phyloP scores from a whole-genome alignment of 2,113 vertebrate species.

The Oriolus oriolus region DNA sequence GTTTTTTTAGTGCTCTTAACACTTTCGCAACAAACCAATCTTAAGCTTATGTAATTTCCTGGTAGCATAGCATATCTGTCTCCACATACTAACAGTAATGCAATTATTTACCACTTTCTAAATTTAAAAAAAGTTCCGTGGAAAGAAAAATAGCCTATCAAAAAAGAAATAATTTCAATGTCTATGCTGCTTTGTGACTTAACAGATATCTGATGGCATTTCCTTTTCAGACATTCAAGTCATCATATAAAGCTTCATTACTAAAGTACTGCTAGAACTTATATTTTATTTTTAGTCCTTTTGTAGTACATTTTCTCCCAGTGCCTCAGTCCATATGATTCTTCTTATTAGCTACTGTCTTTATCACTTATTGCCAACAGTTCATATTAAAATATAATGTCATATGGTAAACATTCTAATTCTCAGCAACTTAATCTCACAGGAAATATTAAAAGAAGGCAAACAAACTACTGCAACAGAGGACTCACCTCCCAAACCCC shows the following conservation, averaged over 20 bases:
- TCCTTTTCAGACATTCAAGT: neutral
- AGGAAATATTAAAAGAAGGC: neutral
- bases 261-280: neutral
- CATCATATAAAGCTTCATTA: neutral
- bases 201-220: neutral
- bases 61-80: neutral
- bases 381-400: neutral
- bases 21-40: conserved; percentile 1
- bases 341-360: neutral
- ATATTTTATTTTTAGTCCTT: neutral
- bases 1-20: neutral
- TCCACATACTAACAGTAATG: neutral
- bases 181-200: neutral
- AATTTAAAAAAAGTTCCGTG: neutral
- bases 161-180: neutral
- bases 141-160: neutral
- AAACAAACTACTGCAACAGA: neutral
- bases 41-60: conserved; percentile 35
- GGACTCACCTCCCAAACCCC: neutral
- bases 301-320: neutral
- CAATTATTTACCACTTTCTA: neutral
- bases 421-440: neutral
- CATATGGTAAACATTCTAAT: neutral
- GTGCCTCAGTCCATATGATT: neutral
- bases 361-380: neutral